phyloP scores from a whole-genome alignment of 2,888 invertebrate species.

The Xestia sexstrigata region DNA sequence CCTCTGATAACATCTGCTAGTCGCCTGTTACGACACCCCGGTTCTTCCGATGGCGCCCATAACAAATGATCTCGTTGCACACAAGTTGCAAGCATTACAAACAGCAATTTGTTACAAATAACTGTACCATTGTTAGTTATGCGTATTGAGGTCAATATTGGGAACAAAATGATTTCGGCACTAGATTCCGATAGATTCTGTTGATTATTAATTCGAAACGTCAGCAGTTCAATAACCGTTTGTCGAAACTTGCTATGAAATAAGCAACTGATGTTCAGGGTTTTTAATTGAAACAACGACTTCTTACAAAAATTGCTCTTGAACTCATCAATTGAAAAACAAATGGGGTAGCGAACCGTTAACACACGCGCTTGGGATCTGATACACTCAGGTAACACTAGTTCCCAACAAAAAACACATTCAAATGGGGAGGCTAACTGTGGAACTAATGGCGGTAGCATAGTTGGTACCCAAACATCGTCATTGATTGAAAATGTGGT shows the following conservation, averaged over 20 bases:
- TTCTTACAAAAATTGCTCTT: neutral
- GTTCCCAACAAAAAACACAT: too few relatives aligned
- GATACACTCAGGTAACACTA: neutral
- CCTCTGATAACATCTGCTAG: constrained; percentile 39
- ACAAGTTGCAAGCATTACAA: neutral
- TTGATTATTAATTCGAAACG: neutral
- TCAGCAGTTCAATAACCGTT: too few relatives aligned
- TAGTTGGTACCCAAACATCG: too few relatives aligned
- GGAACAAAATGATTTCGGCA: neutral
- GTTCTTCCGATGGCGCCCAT: constrained; percentile 1
- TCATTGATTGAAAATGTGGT: too few relatives aligned
- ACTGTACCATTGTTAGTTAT: neutral
- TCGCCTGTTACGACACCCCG: neutral
- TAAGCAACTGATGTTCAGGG: too few relatives aligned
- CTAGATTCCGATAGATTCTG: neutral
- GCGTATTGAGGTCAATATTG: neutral
- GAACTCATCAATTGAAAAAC: neutral
- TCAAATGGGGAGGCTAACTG: too few relatives aligned
- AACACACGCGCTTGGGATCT: neutral
- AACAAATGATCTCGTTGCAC: neutral
- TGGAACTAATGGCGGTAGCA: too few relatives aligned
- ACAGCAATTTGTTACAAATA: neutral
- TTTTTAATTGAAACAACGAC: neutral
- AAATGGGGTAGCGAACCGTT: too few relatives aligned
- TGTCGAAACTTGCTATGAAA: neutral